Evolutionary conservation across 2,113 vertebrate species (phyloP), one percentile per base, ranked within the genome.

Genomic region (Donacobius atricapilla): DNA sequence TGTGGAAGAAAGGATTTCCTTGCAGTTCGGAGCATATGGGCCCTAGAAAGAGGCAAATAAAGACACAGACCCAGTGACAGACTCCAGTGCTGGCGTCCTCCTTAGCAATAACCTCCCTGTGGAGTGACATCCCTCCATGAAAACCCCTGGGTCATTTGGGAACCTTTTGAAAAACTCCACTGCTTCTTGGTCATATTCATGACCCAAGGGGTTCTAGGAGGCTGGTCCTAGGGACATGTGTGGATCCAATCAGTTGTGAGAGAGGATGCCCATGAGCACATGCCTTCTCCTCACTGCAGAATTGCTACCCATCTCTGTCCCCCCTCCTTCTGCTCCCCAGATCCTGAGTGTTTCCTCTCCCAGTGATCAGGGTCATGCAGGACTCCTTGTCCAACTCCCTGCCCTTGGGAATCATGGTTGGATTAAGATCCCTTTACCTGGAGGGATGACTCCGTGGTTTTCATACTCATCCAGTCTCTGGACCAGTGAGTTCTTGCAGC

Each of bases 361-460:
- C 23, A 56, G 53, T 2, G 3, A 44, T 42, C 35, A 54, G 15
- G 42, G 42, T 76, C 8, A 0, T 50, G 61, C 17, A 53, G 77
- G 27, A n/a, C 15, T 19, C 39, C 28, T 18, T 18, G 15, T 57
- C 20, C 30, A 6, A 30, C 45, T 53, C 21, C 44, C n/a, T 83
- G 68, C 42, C 27, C 39, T 44, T 66, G 54, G 70, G 28, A 69
- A 27, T 48, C 47, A 13, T 0, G 1, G 21, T 40, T 6, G 8
- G 57, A 44, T 44, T 44, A 18, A 44, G 19, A 18, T 19, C 44
- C 44, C 61, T 92, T 96, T 97, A 97, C 96, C 96, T 25, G 89
- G 5, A 73, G 97, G 96, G 45, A 97, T 83, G 40, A 56, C 20
- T 79, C 96, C 95, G 0, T 97, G 97, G 70, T 97, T 97, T 93